phyloP scores from a whole-genome alignment of 92 coral and sea anemone genomes.

The Parazoanthus swiftii region DNA sequence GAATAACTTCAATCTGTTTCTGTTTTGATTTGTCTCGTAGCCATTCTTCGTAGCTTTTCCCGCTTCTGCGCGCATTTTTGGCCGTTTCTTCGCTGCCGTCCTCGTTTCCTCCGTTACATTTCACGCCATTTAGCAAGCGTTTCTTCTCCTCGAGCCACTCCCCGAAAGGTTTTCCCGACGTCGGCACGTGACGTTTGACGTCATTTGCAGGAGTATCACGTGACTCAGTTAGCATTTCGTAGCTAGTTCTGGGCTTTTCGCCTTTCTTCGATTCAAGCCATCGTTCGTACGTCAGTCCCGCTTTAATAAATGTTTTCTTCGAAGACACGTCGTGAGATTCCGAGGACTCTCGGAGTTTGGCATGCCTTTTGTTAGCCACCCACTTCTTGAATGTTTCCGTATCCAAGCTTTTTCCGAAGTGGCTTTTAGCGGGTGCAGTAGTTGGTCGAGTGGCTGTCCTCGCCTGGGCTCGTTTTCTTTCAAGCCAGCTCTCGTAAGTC shows the following conservation, averaged over 20 bases:
- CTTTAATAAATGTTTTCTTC: conserved; percentile 62
- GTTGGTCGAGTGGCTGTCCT: conserved; percentile 53
- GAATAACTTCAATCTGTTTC: conserved; percentile 70
- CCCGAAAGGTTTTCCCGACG: conserved; percentile 71
- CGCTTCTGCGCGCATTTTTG: conserved; percentile 52
- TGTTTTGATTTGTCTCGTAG: conserved; percentile 76
- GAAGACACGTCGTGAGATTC: conserved; percentile 52
- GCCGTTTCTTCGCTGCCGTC: conserved; percentile 24
- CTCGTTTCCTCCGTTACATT: not conserved
- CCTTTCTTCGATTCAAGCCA: conserved; percentile 86
- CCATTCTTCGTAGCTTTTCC: conserved; percentile 90
- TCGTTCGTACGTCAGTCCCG: conserved; percentile 79
- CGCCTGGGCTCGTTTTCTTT: conserved; percentile 72
- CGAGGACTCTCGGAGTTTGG: conserved; percentile 51
- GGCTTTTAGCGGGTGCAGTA: conserved; percentile 66
- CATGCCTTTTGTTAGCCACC: conserved; percentile 64
- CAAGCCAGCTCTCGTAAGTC: conserved; percentile 83
- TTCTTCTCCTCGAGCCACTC: conserved; percentile 87
- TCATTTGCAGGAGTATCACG: conserved; percentile 34
- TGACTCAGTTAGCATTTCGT: conserved; percentile 52
- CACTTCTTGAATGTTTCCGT: conserved; percentile 83
- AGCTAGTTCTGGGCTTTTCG: conserved; percentile 43
- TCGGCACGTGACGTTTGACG: conserved; percentile 50
- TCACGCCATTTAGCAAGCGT: conserved; percentile 42
- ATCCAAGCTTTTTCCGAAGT: conserved; percentile 74